Evolutionary conservation across 2,797 vertebrate genomes (phyloP), one percentile per base, ranked within the genome.

Genomic region (Ciconia nigra): DNA sequence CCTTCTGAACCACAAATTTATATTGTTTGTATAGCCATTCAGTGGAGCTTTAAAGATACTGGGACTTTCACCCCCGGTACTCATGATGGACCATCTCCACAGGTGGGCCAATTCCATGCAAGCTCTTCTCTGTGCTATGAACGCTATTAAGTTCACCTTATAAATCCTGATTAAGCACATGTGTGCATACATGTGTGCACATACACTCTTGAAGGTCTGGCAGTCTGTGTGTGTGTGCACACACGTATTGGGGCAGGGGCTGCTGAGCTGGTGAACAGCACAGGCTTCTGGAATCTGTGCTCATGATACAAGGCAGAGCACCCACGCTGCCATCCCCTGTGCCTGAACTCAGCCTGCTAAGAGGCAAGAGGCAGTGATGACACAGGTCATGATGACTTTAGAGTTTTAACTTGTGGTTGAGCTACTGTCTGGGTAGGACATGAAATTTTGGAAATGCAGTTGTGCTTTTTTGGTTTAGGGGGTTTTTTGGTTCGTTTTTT

Each of bases 221-320:
- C 29, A 49, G 46, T 6, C n/a, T 63, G 18, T 78, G 9, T 33
- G 62, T 71, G 31, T 19, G 26, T 13, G 46, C 17, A 19, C 22
- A 19, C 22, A 31, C 0, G 0, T 16, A 3, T 1, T 0, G 1
- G 33, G 26, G 18, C 29, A 63, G 37, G 22, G 24, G 8, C 22
- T 83, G 49, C 59, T 61, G 12, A 41, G 9, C 46, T 76, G 63
- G 15, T 41, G 59, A 15, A 26, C 0, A 15, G 16, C 35, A 28
- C 8, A 25, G 58, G 7, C 24, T 66, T 42, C 51, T 73, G 57
- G 7, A 11, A 8, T 44, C 35, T 14, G 12, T 42, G 28, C 24
- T 62, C 0, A 0, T 44, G 58, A 33, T 8, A 26, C 17, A 63
- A 71, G 25, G 15, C 47, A 61, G 29, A 72, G 33, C 31, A 63